Conservation (phyloP, 2,113 vertebrate genomes). For the Limnothrissa miodon region DNA sequence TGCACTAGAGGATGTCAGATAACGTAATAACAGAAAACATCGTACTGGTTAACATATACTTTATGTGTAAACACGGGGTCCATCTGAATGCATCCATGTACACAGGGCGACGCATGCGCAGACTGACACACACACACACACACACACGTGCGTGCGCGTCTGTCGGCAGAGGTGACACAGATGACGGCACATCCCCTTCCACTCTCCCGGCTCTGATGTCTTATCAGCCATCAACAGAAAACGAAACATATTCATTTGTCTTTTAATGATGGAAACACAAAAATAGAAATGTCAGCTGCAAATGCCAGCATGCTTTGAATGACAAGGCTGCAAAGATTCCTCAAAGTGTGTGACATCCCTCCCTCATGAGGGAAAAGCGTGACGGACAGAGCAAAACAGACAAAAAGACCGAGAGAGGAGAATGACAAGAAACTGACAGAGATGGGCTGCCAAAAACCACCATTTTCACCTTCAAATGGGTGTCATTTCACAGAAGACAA, state of each 20-base stretch:
- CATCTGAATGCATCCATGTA: neutral
- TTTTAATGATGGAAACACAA: constrained; percentile 56
- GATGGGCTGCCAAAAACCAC: neutral
- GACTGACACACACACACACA: neutral
- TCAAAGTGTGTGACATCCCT: constrained; percentile 38
- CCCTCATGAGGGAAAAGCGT: constrained; percentile 23
- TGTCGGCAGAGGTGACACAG: neutral
- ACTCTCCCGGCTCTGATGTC: neutral
- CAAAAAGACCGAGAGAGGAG: neutral
- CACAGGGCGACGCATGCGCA: neutral
- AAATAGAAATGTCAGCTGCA: constrained; percentile 68
- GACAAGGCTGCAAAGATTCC: constrained; percentile 61
- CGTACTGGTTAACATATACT: neutral
- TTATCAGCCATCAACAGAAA: constrained; percentile 56
- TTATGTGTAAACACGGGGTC: neutral
- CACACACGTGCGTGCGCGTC: neutral
- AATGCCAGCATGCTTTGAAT: constrained; percentile 69
- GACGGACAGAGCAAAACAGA: constrained; percentile 28
- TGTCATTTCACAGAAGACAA: neutral
- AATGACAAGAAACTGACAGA: neutral
- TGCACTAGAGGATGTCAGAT: neutral
- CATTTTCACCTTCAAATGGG: neutral
- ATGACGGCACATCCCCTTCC: neutral
- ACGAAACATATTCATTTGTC: constrained; percentile 53
- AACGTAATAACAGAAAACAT: neutral